phyloP scores from a whole-genome alignment of 2,113 vertebrate species.

The Aspidoscelis tigris region DNA sequence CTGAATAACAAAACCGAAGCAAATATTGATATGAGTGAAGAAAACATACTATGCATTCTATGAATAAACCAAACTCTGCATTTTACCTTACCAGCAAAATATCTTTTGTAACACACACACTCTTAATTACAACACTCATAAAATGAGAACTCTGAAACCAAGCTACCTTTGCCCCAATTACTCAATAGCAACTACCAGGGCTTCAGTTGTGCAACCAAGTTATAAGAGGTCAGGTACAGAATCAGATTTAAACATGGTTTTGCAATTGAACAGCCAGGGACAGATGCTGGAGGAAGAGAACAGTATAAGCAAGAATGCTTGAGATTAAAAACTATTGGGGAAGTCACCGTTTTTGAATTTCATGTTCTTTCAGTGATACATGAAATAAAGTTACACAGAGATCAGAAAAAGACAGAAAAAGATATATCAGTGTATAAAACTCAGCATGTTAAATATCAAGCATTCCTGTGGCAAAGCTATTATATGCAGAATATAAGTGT shows the following conservation, averaged over 20 bases:
- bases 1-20: too few relatives aligned
- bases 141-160: not conserved
- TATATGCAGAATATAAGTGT: not conserved
- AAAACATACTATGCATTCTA: not conserved
- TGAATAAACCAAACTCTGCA: not conserved
- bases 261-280: not conserved
- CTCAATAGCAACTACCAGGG: slow-evolving; percentile 19
- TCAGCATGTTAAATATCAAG: not conserved
- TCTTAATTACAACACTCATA: not conserved
- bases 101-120: not conserved
- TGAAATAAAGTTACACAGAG: too few relatives aligned
- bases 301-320: not conserved
- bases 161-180: slow-evolving; percentile 48
- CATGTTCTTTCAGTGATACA: not conserved
- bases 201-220: not conserved
- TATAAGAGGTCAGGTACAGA: not conserved
- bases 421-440: not conserved
- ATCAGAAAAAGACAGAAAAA: not conserved
- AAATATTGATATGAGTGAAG: not conserved
- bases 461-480: not conserved
- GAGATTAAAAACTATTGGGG: not conserved
- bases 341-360: not conserved
- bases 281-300: not conserved
- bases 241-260: slow-evolving; percentile 8
- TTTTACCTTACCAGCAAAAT: not conserved